A percentile compares a stretch with the other conserved stretches of the same genome.
Evolutionary conservation across 1,140 invertebrate genomes (phyloP).

Genomic region (Drosophila sp.): DNA sequence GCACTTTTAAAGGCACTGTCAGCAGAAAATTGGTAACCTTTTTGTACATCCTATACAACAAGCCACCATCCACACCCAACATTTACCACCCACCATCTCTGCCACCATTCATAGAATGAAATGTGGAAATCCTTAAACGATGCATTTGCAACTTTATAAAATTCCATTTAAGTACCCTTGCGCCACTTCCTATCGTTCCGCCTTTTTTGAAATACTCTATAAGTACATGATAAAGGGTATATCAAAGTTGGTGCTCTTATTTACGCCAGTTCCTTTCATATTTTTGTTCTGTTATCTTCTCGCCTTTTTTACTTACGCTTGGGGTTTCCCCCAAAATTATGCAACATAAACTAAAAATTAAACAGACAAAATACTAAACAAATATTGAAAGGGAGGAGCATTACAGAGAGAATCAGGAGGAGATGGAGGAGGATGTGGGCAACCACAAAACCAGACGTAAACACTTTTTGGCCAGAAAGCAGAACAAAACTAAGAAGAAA

Average conservation of each 20-base stretch:
- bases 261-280: neutral
- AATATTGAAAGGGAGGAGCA: neutral
- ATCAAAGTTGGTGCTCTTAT: neutral
- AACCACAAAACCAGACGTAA: slow-evolving; percentile 71
- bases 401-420: neutral
- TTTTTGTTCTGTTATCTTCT: slow-evolving; percentile 9
- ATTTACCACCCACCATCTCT: too few relatives aligned
- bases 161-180: too few relatives aligned
- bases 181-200: too few relatives aligned
- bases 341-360: slow-evolving; percentile 79
- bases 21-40: slow-evolving; percentile 39
- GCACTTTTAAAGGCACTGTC: slow-evolving; percentile 14
- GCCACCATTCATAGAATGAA: too few relatives aligned
- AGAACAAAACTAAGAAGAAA: slow-evolving; percentile 6
- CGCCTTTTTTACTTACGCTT: slow-evolving; percentile 1
- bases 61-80: neutral
- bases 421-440: neutral
- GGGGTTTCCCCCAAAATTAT: slow-evolving; percentile 54
- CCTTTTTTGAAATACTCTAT: too few relatives aligned
- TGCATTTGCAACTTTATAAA: too few relatives aligned
- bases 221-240: too few relatives aligned
- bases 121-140: too few relatives aligned
- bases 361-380: slow-evolving; percentile 38
- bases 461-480: slow-evolving; percentile 48
- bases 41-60: neutral